phyloP scores from a whole-genome alignment of 2,113 vertebrate genomes.

The Calyptommatus sinebrachiatus region DNA sequence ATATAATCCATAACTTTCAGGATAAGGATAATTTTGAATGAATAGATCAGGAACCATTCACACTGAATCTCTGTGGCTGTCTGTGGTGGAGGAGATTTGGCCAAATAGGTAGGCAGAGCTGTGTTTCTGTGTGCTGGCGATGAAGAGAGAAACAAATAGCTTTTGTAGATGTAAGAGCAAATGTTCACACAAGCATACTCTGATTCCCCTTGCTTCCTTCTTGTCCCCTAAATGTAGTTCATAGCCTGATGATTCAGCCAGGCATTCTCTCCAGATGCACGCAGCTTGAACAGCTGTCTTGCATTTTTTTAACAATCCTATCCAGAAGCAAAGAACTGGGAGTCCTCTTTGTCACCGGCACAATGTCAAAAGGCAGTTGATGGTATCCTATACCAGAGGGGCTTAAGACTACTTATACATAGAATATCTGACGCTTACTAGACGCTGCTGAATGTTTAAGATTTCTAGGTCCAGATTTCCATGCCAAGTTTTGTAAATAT shows the following conservation, averaged over 20 bases:
- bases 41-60: background rate
- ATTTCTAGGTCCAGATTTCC: background rate
- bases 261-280: conserved; percentile 8
- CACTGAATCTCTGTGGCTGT: background rate
- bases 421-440: background rate
- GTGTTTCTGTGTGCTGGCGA: background rate
- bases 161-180: background rate
- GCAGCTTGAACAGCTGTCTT: background rate
- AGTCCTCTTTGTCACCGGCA: background rate
- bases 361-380: too few species aligned
- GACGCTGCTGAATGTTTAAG: background rate
- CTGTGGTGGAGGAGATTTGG: background rate
- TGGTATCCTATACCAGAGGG: background rate
- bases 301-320: background rate
- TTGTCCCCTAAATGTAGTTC: background rate
- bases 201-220: background rate
- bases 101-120: background rate
- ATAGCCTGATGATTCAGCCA: background rate
- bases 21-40: background rate
- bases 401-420: background rate
- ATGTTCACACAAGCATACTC: background rate
- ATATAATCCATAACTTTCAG: background rate
- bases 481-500: too few species aligned
- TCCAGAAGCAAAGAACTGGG: background rate
- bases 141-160: background rate